phyloP scores from a whole-genome alignment of 2,888 invertebrate species.

The Lasioglossum malachurum region DNA sequence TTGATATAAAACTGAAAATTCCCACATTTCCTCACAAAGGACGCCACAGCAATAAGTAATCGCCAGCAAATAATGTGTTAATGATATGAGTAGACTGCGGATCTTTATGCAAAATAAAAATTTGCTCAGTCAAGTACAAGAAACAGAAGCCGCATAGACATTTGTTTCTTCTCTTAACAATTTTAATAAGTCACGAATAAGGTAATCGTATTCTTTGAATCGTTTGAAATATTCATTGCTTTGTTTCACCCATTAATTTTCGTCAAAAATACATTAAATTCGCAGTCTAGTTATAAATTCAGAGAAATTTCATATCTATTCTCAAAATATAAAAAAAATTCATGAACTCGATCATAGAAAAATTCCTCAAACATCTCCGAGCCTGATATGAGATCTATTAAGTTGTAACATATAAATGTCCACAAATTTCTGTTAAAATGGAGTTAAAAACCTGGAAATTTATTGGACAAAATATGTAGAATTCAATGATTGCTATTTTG shows the following conservation, averaged over 20 bases:
- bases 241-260: background rate
- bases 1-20: constrained; percentile 74
- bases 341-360: background rate
- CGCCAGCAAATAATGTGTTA: background rate
- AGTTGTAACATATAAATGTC: background rate
- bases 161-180: background rate
- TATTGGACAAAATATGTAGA: background rate
- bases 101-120: background rate
- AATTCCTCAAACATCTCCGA: background rate
- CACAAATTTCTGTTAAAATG: background rate
- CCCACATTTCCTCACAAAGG: background rate
- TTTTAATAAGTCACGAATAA: background rate
- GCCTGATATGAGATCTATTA: background rate
- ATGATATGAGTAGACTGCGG: background rate
- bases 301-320: background rate
- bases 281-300: background rate
- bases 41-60: background rate
- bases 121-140: background rate
- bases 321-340: background rate
- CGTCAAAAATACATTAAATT: background rate
- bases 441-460: background rate
- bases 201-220: background rate
- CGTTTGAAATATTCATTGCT: background rate
- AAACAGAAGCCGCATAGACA: background rate
- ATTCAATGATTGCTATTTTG: background rate